Evolutionary conservation across 2,113 vertebrate genomes (phyloP), one percentile per base, ranked within the genome.

Genomic region (Salminus brasiliensis): DNA sequence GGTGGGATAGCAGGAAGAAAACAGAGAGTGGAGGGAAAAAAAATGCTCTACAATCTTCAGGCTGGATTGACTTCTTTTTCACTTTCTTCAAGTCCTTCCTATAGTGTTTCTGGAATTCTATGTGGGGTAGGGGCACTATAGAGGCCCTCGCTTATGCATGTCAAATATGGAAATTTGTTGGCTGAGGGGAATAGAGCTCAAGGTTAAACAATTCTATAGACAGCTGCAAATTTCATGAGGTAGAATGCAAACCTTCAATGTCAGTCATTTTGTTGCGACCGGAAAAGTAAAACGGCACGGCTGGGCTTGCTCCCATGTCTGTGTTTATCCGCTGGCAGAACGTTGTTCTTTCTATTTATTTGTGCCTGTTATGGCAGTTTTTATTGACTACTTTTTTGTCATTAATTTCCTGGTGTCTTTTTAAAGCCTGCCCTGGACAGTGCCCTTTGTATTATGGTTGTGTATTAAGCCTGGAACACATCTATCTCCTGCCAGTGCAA

Each of bases 401-500:
- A 77, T 84, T 85, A 81, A 90, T 93, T 91, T 90, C 87, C 87
- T 25, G 65, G 86, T 88, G 85, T 85, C 82, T 88, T 92, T 92
- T 92, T 90, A 89, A n/a, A 92, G 87, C 88, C 81, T 72, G 78
- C 79, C 83, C 81, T 82, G 71, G 83, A 88, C 83, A 60, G 45
- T 89, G 89, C 78, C 90, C 88, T 89, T 85, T 87, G 75, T 85
- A 88, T 91, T 91, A 91, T 88, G 73, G 85, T 80, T 87, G 86
- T 83, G 87, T 88, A 88, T 89, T 90, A 90, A 90, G 86, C 88
- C 57, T 74, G 89, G 87, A 92, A 90, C 85, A 85, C 92, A 92
- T 92, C 90, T 91, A 90, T 93, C 89, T 93, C 89, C 83, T 80
- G 73, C 75, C 79, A 70, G 78, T 76, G 80, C 49, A 76, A 86